Evolutionary conservation across 64 coral and sea anemone species (phyloP), one percentile per base, ranked within the genome.

Genomic region (Cladopsammia gracilis): DNA sequence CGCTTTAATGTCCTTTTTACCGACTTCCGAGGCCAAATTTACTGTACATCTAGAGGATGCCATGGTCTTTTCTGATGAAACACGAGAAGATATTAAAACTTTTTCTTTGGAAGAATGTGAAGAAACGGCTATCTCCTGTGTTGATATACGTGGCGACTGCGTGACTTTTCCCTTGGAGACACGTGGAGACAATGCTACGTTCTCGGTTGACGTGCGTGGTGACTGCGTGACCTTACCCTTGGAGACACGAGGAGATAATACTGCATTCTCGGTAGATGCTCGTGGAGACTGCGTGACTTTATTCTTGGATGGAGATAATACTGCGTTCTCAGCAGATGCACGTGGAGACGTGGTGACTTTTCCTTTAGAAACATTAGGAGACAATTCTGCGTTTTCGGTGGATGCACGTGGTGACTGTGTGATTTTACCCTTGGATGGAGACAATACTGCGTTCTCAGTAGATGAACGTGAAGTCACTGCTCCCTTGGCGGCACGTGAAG

Each of bases 251-350:
- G 71, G 56, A 50, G 48, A 80, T 50, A 90, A 10, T 68, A 61
- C 22, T 9, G 62, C 13, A 14, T 74, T 70, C 64, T 87, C 54
- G n/a, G 50, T 66, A 70, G 75, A 66, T 8, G 9, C 64, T 6
- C 53, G 50, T 22, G n/a, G 61, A 71, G 76, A 80, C 68, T 7
- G 60, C 4, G 10, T 26, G 58, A 70, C 48, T 56, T 61, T 79
- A 47, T 48, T n/a, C 42, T 89, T 25, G 42, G 74, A 77, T 34
- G 52, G 9, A 62, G 86, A 88, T 8, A 88, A 12, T 76, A 53
- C 25, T 46, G 70, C 10, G 15, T 23, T 48, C 44, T 75, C 42
- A 18, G 23, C 54, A 52, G 88, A 80, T 5, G 49, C n/a, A 68
- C 59, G 14, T 52, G 87, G 51, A 16, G 87, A 14, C 0, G 45